A percentile compares a stretch with the other conserved stretches of the same genome.
phyloP scores from a whole-genome alignment of 2,113 vertebrate species.

The Cisticola juncidis region DNA sequence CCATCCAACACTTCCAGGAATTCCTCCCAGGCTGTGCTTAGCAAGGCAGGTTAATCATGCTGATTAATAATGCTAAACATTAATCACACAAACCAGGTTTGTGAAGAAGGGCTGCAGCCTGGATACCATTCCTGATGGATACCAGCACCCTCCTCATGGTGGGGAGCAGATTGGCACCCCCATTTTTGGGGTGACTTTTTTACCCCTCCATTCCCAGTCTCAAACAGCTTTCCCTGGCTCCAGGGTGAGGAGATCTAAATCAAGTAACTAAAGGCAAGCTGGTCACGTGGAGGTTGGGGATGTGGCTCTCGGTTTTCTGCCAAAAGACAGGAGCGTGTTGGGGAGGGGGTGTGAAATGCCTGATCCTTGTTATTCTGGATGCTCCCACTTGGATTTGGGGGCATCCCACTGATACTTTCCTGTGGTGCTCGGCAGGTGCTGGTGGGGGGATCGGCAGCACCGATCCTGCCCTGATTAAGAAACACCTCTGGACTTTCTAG shows the following conservation, averaged over 20 bases:
- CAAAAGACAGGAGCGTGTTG: accelerated
- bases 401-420: neutral
- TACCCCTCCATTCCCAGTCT: accelerated
- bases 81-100: neutral
- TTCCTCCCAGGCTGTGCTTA: neutral
- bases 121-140: accelerated
- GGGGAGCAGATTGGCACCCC: neutral
- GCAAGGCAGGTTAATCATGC: neutral
- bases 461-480: accelerated
- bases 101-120: neutral
- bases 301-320: neutral
- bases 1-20: neutral
- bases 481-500: neutral
- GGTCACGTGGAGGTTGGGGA: neutral
- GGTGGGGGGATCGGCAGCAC: accelerated
- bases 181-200: neutral
- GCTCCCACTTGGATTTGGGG: neutral
- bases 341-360: neutral
- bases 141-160: neutral
- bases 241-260: neutral
- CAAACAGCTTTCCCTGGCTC: neutral
- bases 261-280: neutral
- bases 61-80: neutral
- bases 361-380: accelerated
- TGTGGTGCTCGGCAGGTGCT: neutral